Conservation (phyloP, 2,797 vertebrate genomes). For the Nyctibius grandis region DNA sequence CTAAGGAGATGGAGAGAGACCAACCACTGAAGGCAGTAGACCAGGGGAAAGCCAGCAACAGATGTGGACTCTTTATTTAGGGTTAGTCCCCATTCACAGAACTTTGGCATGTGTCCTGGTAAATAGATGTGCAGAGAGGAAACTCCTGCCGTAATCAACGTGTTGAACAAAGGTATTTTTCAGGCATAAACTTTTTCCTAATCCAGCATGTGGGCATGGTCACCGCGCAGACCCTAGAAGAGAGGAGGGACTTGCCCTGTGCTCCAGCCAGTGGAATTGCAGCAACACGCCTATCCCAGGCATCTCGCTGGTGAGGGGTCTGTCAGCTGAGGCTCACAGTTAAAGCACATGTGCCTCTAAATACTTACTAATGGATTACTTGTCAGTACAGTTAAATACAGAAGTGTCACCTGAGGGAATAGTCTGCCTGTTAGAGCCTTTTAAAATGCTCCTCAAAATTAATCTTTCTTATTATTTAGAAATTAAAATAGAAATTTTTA, state of each 20-base stretch:
- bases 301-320: accelerated
- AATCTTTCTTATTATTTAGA: neutral
- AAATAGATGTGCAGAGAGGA: neutral
- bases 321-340: neutral
- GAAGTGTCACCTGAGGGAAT: neutral
- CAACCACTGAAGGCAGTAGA: accelerated
- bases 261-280: neutral
- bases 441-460: neutral
- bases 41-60: neutral
- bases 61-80: neutral
- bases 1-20: neutral
- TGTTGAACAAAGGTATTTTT: neutral
- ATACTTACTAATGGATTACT: neutral
- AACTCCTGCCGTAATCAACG: accelerated
- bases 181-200: neutral
- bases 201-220: neutral
- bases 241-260: neutral
- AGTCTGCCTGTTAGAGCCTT: neutral
- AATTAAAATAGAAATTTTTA: neutral
- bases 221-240: neutral
- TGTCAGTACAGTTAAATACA: neutral
- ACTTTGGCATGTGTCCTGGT: neutral
- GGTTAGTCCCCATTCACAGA: neutral
- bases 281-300: neutral
- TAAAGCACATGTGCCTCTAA: neutral